Evolutionary conservation across 2,888 invertebrate species (phyloP), one percentile per base, ranked within the genome.

Genomic region (Aspidiotus destructor): DNA sequence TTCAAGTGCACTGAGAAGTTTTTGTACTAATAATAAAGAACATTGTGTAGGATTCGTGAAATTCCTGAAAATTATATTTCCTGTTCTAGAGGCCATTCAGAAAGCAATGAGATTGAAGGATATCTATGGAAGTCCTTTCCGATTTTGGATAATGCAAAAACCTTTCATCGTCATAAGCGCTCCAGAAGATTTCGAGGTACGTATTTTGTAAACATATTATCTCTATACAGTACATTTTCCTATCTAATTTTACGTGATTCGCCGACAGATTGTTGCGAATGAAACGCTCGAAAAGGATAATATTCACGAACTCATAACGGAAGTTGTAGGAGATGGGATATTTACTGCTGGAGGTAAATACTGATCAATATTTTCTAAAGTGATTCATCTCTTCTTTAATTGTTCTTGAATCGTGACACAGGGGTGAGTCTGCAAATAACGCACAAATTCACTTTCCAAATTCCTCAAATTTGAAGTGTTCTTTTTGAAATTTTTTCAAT

Each of bases 261-360:
- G 48, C 15, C 71, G 72, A 10, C 71, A 74, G 74, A 72, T 72
- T 8, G 71, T 74, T 2, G 71, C 73, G 7, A 72, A 71, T 41
- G 72, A 73, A 54, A 71, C 72, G 17, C 48, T 74, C 17, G 73
- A 72, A 11, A 74, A 74, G 70, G 72, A 72, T 9, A 69, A 70
- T 28, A 67, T 72, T 11, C 74, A 74, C 67, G 71, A 71, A 41
- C 73, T 74, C 57, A 72, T 74, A 58, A 70, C 71, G 16, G 72
- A 73, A 54, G 72, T 73, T 16, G 71, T 74, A 0, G 74, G 74
- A 1, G 73, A 73, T 48, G 74, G 74, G 8, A 62, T 74, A 40
- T 73, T 74, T 60, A 73, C 74, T 10, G 72, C 73, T 15, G 72
- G 72, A 69, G 73, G 74, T 74, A 70, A 70, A 48, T 48, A 28